Percentiles rank a stretch among this genome's conserved stretches.
phyloP scores from a whole-genome alignment of 2,113 vertebrate species.

The Colistium nudipinnis region DNA sequence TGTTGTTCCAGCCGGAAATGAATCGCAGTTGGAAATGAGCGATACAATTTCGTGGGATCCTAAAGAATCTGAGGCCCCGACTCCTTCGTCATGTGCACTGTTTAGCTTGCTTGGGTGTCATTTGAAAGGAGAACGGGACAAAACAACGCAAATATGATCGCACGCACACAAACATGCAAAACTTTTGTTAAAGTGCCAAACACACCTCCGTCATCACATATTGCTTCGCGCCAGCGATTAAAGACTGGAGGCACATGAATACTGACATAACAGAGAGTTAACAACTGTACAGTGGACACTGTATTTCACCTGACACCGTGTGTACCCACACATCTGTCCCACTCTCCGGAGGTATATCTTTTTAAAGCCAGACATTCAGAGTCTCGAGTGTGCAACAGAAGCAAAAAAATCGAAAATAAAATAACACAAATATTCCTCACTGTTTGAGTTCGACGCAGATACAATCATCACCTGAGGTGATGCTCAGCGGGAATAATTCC shows the following conservation, averaged over 20 bases:
- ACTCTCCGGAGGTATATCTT: conserved; percentile 61
- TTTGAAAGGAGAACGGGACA: conserved; percentile 21
- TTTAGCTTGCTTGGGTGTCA: conserved; percentile 11
- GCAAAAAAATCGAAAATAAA: conserved; percentile 31
- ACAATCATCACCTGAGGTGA: conserved; percentile 47
- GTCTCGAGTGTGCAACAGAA: conserved; percentile 46
- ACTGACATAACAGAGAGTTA: conserved; percentile 27
- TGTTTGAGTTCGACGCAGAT: conserved; percentile 33
- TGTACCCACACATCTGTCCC: conserved; percentile 15
- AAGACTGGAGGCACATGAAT: conserved; percentile 65
- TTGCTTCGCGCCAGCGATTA: conserved; percentile 62
- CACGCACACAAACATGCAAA: conserved; percentile 48
- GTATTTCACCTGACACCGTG: conserved; percentile 24
- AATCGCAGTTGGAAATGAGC: neutral
- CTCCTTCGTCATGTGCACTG: neutral
- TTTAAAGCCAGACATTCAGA: conserved; percentile 61
- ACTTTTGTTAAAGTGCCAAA: conserved; percentile 47
- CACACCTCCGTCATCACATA: conserved; percentile 33
- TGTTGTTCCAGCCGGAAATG: neutral
- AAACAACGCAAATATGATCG: conserved; percentile 20
- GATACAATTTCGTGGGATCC: neutral
- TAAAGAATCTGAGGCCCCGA: neutral
- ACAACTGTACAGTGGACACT: conserved; percentile 14
- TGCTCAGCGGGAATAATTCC: conserved; percentile 23
- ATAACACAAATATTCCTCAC: no score